A percentile compares a stretch with the other conserved stretches of the same genome.
phyloP scores from a whole-genome alignment of 1,140 invertebrate species.

The Papilio helenus region DNA sequence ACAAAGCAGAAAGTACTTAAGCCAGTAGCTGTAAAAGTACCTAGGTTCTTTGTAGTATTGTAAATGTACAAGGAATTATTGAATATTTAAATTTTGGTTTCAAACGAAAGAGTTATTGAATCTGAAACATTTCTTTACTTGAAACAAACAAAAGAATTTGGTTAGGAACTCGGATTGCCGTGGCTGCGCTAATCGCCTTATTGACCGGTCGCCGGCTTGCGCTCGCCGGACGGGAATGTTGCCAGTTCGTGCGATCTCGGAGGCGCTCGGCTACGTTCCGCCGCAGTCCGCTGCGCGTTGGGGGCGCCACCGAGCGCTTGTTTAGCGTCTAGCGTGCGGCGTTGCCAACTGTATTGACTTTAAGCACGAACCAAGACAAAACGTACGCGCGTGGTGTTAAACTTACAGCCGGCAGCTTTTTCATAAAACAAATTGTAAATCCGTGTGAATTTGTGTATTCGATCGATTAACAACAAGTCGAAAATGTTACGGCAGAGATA shows the following conservation, averaged over 20 bases:
- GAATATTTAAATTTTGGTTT: neutral
- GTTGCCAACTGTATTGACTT: conserved; percentile 83
- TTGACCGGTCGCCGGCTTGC: conserved; percentile 80
- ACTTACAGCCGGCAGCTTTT: conserved; percentile 79
- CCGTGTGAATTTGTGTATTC: conserved; percentile 53
- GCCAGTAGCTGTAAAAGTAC: neutral
- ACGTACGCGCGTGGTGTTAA: conserved; percentile 78
- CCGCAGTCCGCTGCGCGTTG: conserved; percentile 79
- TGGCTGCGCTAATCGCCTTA: conserved; percentile 80
- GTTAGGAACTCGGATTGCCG: conserved; percentile 56
- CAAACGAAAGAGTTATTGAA: conserved; percentile 23
- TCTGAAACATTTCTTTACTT: conserved; percentile 42
- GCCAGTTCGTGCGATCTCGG: conserved; percentile 78
- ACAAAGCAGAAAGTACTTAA: neutral
- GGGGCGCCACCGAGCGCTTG: conserved; percentile 79
- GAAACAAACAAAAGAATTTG: conserved; percentile 64
- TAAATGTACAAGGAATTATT: neutral
- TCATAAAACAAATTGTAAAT: conserved; percentile 61
- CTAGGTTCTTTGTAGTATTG: neutral
- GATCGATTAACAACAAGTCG: conserved; percentile 41
- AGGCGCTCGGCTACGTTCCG: conserved; percentile 71
- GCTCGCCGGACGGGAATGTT: conserved; percentile 71
- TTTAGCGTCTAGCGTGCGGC: conserved; percentile 82
- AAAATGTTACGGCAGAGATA: conserved; percentile 55
- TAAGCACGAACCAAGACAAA: conserved; percentile 80